Evolutionary conservation across 2,113 vertebrate species (phyloP).

Genomic region (Paradoxurus hermaphroditus): DNA sequence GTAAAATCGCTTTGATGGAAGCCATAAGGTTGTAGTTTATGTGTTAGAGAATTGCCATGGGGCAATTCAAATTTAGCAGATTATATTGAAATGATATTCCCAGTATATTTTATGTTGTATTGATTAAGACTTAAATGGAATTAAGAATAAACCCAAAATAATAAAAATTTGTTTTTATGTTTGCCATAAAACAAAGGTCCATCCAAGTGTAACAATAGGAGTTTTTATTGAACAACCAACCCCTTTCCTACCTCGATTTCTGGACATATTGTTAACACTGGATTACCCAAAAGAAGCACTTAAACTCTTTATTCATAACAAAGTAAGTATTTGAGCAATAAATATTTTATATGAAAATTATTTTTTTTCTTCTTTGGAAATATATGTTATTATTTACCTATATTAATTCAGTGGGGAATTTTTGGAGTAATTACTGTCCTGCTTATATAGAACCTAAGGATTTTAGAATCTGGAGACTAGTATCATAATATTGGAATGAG

Average conservation of each 20-base stretch:
- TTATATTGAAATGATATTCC: background rate
- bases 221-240: conserved; percentile 98
- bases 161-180: conserved; percentile 37
- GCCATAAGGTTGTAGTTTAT: background rate
- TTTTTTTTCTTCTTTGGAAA: background rate
- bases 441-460: background rate
- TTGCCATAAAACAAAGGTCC: conserved; percentile 83
- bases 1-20: background rate
- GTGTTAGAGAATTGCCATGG: background rate
- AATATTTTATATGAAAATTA: background rate
- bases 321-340: conserved; percentile 85
- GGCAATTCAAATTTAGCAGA: background rate
- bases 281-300: conserved; percentile 94
- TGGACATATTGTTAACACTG: conserved; percentile 89
- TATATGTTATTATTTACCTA: background rate
- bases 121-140: background rate
- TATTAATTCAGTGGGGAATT: background rate
- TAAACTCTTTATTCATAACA: conserved; percentile 96
- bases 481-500: background rate
- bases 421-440: background rate
- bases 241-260: conserved; percentile 97
- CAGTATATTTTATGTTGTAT: background rate
- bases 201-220: conserved; percentile 91
- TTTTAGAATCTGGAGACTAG: background rate
- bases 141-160: background rate